A percentile compares a stretch with the other conserved stretches of the same genome.
Evolutionary conservation across 2,888 invertebrate species (phyloP).

Genomic region (Bombyx huttoni): DNA sequence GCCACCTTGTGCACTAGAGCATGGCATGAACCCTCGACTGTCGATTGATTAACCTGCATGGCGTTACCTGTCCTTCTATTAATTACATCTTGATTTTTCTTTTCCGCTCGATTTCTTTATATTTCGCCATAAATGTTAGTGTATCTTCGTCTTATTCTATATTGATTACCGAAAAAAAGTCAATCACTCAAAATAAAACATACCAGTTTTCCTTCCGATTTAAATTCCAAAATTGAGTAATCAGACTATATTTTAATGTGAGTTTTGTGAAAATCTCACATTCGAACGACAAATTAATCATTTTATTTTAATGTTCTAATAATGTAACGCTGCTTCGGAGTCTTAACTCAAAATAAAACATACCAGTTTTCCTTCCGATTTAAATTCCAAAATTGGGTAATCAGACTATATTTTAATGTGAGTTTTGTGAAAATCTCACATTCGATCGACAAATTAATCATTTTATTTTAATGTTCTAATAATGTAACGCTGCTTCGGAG

Average conservation of each 20-base stretch:
- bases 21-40: conserved; percentile 51
- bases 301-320: conserved; percentile 55
- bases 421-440: not conserved
- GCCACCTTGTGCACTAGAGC: conserved; percentile 53
- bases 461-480: conserved; percentile 55
- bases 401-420: not conserved
- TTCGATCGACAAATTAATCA: conserved; percentile 17
- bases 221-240: not conserved
- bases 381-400: not conserved
- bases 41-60: conserved; percentile 54
- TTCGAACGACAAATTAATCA: conserved; percentile 18
- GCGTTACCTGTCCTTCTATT: conserved; percentile 19
- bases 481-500: conserved; percentile 70
- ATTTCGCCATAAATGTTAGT: conserved; percentile 5
- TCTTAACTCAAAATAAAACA: conserved; percentile 8
- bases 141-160: conserved; percentile 7
- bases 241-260: not conserved
- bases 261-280: not conserved
- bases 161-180: too few relatives aligned
- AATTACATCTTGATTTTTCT: conserved; percentile 12
- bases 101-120: conserved; percentile 32
- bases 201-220: not conserved
- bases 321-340: conserved; percentile 70
- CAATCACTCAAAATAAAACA: not conserved
- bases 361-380: not conserved